Percentiles rank a stretch among this genome's conserved stretches.
Evolutionary conservation across 2,113 vertebrate genomes (phyloP).

Genomic region (Ochotona princeps): DNA sequence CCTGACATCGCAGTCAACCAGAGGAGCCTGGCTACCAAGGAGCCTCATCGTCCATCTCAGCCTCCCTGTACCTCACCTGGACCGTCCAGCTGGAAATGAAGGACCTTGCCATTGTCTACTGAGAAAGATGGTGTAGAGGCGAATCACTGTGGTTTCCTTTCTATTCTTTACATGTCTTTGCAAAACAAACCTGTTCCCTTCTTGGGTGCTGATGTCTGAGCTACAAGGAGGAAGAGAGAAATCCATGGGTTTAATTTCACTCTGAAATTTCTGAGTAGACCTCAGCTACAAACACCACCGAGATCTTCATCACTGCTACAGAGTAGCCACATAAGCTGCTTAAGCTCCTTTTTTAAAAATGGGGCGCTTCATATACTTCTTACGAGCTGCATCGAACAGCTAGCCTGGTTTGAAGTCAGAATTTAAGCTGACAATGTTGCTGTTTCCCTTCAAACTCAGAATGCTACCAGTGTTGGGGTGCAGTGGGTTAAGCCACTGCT

Average conservation of each 20-base stretch:
- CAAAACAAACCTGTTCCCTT: constrained; percentile 11
- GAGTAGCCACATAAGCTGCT: not conserved
- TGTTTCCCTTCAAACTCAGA: constrained; percentile 41
- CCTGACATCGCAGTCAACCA: not conserved
- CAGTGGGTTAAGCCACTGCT: too few relatives aligned
- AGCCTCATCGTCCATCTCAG: not conserved
- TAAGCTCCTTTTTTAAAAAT: not conserved
- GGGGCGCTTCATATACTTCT: not conserved
- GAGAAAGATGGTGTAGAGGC: not conserved
- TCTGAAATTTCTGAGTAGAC: constrained; percentile 38
- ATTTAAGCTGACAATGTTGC: constrained; percentile 30
- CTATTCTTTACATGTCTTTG: not conserved
- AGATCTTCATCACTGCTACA: not conserved
- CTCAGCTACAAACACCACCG: not conserved
- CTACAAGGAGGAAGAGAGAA: not conserved
- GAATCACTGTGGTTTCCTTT: constrained; percentile 51
- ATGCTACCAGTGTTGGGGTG: not conserved
- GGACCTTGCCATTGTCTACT: not conserved
- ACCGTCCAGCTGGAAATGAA: constrained; percentile 40
- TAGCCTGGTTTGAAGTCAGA: constrained; percentile 5
- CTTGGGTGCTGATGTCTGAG: not conserved
- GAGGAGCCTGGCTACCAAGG: not conserved
- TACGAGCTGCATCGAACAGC: not conserved
- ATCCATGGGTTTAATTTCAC: not conserved
- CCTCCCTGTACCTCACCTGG: not conserved